Evolutionary conservation across 2,113 vertebrate genomes (phyloP).

Genomic region (Noturus placidus): DNA sequence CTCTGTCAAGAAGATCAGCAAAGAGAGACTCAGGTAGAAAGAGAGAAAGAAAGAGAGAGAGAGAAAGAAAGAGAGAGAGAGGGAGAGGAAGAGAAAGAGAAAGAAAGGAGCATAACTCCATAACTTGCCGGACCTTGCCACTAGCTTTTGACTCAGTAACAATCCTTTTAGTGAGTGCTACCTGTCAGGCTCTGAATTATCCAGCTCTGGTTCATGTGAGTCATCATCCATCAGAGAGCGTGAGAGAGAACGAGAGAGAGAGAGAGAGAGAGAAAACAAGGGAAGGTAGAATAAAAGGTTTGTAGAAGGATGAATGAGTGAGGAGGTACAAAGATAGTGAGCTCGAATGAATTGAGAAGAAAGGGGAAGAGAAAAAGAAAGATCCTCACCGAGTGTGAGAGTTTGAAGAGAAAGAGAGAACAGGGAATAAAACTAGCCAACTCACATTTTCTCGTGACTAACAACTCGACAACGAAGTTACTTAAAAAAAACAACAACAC

Average conservation of each 20-base stretch:
- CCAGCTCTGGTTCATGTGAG: conserved; percentile 85
- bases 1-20: conserved; percentile 12
- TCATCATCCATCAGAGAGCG: conserved; percentile 75
- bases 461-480: neutral
- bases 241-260: conserved; percentile 26
- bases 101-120: conserved; percentile 61
- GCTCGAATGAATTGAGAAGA: conserved; percentile 21
- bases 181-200: conserved; percentile 90
- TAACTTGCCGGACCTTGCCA: conserved; percentile 69
- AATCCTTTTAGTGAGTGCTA: conserved; percentile 86
- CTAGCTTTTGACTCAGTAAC: conserved; percentile 81
- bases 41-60: neutral
- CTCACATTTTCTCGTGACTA: neutral
- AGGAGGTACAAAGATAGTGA: conserved; percentile 13
- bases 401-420: neutral
- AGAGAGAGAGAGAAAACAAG: conserved; percentile 28
- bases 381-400: neutral
- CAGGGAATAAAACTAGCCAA: conserved; percentile 2
- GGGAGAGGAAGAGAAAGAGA: neutral
- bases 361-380: conserved; percentile 22
- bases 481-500: neutral
- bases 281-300: conserved; percentile 10
- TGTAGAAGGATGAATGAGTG: conserved; percentile 28
- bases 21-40: conserved; percentile 43
- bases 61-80: neutral